A percentile compares a stretch with the other conserved stretches of the same genome.
phyloP scores from a whole-genome alignment of 2,888 invertebrate species.

The Mamestra brassicae region DNA sequence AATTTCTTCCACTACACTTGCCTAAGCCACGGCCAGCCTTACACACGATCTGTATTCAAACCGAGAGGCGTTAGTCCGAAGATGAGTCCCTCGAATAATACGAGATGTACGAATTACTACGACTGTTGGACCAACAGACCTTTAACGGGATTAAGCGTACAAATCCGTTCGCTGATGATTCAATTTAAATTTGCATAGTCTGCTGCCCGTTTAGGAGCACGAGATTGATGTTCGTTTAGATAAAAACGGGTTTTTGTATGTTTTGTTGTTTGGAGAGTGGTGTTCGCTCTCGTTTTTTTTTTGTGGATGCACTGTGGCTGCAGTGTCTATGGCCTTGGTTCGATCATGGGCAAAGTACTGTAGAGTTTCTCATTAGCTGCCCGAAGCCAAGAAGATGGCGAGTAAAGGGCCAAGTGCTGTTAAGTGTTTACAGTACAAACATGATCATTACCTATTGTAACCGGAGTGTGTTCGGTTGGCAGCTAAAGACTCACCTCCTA shows the following conservation, averaged over 20 bases:
- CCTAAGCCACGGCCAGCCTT: slow-evolving; percentile 50
- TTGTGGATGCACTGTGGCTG: background rate
- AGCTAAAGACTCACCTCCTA: too few species aligned
- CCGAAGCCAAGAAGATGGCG: too few species aligned
- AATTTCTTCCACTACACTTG: slow-evolving; percentile 64
- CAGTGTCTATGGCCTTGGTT: background rate
- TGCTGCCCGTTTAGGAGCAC: slow-evolving; percentile 46
- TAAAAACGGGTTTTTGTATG: slow-evolving; percentile 42
- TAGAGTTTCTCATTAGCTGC: background rate
- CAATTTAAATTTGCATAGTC: slow-evolving; percentile 85
- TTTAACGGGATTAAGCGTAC: slow-evolving; percentile 70
- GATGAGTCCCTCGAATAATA: slow-evolving; percentile 61
- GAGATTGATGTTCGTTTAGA: slow-evolving; percentile 59
- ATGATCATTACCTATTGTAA: too few species aligned
- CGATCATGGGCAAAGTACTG: background rate
- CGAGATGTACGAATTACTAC: slow-evolving; percentile 51
- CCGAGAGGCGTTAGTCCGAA: slow-evolving; percentile 65
- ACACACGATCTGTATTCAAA: slow-evolving; percentile 69
- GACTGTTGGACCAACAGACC: slow-evolving; percentile 59
- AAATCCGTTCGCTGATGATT: slow-evolving; percentile 80
- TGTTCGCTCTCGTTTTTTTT: background rate
- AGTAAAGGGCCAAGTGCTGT: too few species aligned
- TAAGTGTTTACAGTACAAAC: too few species aligned
- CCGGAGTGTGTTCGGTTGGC: too few species aligned
- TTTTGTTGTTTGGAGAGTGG: background rate